phyloP scores from a whole-genome alignment of 2,797 vertebrate species.

The Odontamblyopus rebecca region DNA sequence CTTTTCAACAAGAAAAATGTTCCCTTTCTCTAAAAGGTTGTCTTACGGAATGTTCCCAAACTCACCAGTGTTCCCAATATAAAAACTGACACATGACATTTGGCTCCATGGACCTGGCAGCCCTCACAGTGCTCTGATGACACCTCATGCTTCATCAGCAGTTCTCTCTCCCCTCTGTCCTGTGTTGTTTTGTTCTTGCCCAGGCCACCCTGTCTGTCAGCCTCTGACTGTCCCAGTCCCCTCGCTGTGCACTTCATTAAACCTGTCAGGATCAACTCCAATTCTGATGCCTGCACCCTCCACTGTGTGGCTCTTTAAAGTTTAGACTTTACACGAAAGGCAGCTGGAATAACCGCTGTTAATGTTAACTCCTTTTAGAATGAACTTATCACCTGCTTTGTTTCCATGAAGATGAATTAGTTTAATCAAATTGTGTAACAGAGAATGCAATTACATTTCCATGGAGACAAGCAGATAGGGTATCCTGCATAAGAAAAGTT shows the following conservation, averaged over 20 bases:
- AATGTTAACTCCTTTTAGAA: background rate
- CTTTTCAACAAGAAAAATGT: background rate
- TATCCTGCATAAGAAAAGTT: too few relatives aligned
- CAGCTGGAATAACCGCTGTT: constrained; percentile 24
- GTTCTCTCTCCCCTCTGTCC: constrained; percentile 28
- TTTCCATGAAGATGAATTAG: too few relatives aligned
- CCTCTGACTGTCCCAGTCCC: constrained; percentile 46
- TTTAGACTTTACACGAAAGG: constrained; percentile 22
- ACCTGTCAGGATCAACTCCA: constrained; percentile 63
- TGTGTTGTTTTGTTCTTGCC: constrained; percentile 23
- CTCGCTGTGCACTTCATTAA: constrained; percentile 63
- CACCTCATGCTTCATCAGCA: constrained; percentile 65
- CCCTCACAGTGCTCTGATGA: constrained; percentile 38
- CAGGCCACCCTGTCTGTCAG: constrained; percentile 51
- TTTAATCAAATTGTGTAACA: too few relatives aligned
- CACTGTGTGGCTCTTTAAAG: constrained; percentile 45
- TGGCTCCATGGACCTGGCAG: constrained; percentile 50
- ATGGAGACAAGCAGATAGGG: too few relatives aligned
- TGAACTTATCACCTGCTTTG: too few relatives aligned
- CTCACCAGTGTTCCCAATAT: constrained; percentile 20
- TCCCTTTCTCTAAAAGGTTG: background rate
- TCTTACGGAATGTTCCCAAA: constrained; percentile 6
- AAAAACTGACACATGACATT: constrained; percentile 37
- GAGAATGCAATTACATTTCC: too few relatives aligned
- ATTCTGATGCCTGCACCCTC: constrained; percentile 47